Conservation (phyloP, 2,888 invertebrate species). For the Coelinius sp. region DNA sequence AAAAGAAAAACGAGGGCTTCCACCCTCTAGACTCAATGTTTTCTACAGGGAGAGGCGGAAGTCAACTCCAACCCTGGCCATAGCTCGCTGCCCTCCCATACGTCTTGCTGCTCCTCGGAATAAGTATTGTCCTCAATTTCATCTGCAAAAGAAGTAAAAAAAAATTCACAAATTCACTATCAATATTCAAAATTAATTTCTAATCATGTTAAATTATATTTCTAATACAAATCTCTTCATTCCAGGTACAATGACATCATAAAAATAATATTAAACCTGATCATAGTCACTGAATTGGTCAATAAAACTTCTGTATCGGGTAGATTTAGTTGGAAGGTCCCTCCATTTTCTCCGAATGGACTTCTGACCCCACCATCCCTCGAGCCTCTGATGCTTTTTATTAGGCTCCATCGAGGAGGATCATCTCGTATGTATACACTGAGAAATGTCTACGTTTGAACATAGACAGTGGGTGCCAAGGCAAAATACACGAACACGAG, state of each 20-base stretch:
- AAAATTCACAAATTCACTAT: conserved; percentile 42
- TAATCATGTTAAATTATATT: no score
- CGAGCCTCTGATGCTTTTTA: conserved; percentile 68
- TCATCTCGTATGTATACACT: conserved; percentile 55
- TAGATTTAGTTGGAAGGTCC: conserved; percentile 70
- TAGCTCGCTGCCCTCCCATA: conserved; percentile 67
- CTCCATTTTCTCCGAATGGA: conserved; percentile 71
- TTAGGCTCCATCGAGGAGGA: conserved; percentile 64
- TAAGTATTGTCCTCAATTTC: conserved; percentile 62
- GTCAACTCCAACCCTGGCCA: conserved; percentile 69
- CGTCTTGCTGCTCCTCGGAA: conserved; percentile 67
- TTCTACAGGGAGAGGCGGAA: conserved; percentile 70
- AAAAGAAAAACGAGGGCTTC: conserved; percentile 41
- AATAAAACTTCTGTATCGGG: conserved; percentile 59
- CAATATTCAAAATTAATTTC: background rate
- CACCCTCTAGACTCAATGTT: conserved; percentile 69
- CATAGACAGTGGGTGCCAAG: background rate
- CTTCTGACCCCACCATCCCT: conserved; percentile 69
- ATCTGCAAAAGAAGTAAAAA: conserved; percentile 50
- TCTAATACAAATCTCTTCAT: background rate
- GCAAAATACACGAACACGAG: background rate
- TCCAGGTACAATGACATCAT: background rate
- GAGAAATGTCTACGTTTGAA: conserved; percentile 36
- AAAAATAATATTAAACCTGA: background rate
- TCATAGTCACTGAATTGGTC: background rate